Base-by-base conservation (phyloP, 2,113 vertebrate genomes). In the Solea senegalensis region DNA sequence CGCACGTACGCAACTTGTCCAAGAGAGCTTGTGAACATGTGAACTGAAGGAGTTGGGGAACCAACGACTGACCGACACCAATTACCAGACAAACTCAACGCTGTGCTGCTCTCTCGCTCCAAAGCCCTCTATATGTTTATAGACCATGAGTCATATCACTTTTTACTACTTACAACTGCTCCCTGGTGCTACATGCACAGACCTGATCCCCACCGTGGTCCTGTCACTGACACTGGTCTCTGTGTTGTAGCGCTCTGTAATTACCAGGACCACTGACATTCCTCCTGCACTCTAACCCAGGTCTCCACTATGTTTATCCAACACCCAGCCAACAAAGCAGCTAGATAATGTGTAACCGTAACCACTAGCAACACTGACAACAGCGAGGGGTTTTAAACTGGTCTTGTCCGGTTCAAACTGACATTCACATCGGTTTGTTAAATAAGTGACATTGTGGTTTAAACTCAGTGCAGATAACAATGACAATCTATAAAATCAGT, bases 201-300 rank as follows among this genome's bases (percentile, higher is more conserved):
- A 71, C 89, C 85, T 89, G 86, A 88, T 55, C 63, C 55, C 72
- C 60, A 54, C 61, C 46, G 72, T 7, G 9, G 77, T 77, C 63
- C 72, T 56, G 56, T 76, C 76, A 76, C 60, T 68, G 72, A 81
- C 82, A 74, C 65, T 80, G 78, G 74, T 66, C 70, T 66, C 34
- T 78, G 65, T 40, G 67, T 68, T 55, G 62, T 4, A 70, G 75
- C 68, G 65, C 85, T 88, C 84, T 91, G 89, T 92, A 91, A 93
- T 93, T 91, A 91, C 67, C 71, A 69, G 54, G 69, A 54, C 64
- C 16, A 1, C 87, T 75, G 72, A 89, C 89, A 93, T 93, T 92
- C 91, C 86, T 91, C 43, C 72, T 69, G 63, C 83, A 81, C 86
- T 73, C 65, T 79, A 88, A 87, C 90, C 77, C 76, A 52, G 60